A percentile compares a stretch with the other conserved stretches of the same genome.
phyloP scores from a whole-genome alignment of 2,113 vertebrate species.

The Collichthys lucidus region DNA sequence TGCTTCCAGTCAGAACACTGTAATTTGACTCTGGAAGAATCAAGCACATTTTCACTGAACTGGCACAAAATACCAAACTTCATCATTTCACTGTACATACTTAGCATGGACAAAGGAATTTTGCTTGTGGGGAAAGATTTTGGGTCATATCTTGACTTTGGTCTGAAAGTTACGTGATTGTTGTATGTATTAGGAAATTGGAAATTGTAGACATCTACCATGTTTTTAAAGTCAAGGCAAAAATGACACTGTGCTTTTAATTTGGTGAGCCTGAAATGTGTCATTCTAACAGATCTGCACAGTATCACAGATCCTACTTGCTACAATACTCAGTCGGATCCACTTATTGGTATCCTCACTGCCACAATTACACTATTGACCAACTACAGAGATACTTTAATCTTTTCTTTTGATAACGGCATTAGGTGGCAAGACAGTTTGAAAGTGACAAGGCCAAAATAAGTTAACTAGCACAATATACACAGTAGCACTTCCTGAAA shows the following conservation, averaged over 20 bases:
- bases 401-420: background rate
- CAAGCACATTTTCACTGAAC: conserved; percentile 26
- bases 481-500: conserved; percentile 18
- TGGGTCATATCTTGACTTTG: conserved; percentile 12
- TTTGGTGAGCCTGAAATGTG: background rate
- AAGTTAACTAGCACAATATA: conserved; percentile 27
- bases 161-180: conserved; percentile 16
- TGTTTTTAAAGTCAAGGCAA: background rate
- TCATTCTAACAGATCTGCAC: background rate
- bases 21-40: conserved; percentile 12
- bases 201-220: background rate
- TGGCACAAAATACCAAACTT: conserved; percentile 41
- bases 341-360: conserved; percentile 9
- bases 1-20: conserved; percentile 38
- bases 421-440: conserved; percentile 5
- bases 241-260: conserved; percentile 16
- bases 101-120: background rate
- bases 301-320: conserved; percentile 6
- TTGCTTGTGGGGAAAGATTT: background rate
- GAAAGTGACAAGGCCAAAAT: conserved; percentile 21
- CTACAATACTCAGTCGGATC: background rate
- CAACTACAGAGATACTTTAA: background rate
- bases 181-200: conserved; percentile 15
- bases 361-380: conserved; percentile 19
- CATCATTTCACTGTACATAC: conserved; percentile 2